phyloP scores from a whole-genome alignment of 2,797 vertebrate species.

The Enoplosus armatus region DNA sequence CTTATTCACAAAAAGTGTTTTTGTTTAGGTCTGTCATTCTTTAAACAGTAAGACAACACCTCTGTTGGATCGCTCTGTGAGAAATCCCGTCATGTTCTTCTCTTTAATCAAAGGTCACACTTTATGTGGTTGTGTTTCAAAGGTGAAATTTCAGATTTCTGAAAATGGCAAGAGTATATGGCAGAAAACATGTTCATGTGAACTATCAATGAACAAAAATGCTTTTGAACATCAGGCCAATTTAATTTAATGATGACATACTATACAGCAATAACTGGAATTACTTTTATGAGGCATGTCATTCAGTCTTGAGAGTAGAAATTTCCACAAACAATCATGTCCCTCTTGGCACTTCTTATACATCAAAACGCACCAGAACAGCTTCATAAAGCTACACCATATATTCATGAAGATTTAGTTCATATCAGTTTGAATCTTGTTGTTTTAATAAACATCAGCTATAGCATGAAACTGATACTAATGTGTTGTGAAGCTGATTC shows the following conservation, averaged over 20 bases:
- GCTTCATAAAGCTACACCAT: neutral
- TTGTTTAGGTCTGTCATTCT: conserved; percentile 17
- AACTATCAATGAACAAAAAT: neutral
- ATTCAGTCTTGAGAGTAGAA: conserved; percentile 8
- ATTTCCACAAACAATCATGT: conserved; percentile 10
- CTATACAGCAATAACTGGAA: conserved; percentile 1
- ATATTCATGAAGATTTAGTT: neutral
- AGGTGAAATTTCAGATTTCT: conserved; percentile 15
- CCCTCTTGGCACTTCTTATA: neutral
- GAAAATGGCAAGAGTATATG: neutral
- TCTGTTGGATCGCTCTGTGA: neutral
- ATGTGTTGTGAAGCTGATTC: conserved; percentile 2
- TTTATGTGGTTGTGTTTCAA: conserved; percentile 16
- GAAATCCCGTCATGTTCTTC: conserved; percentile 27
- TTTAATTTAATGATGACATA: conserved; percentile 22
- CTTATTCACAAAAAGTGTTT: conserved; percentile 11
- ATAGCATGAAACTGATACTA: neutral
- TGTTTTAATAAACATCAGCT: conserved; percentile 3
- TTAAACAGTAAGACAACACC: neutral
- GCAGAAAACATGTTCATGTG: conserved; percentile 6
- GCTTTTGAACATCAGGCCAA: neutral
- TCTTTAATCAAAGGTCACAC: conserved; percentile 46
- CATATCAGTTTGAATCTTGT: neutral
- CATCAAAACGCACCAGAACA: neutral
- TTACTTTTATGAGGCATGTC: neutral